phyloP scores from a whole-genome alignment of 2,797 vertebrate genomes.

The Etheostoma nigrum region DNA sequence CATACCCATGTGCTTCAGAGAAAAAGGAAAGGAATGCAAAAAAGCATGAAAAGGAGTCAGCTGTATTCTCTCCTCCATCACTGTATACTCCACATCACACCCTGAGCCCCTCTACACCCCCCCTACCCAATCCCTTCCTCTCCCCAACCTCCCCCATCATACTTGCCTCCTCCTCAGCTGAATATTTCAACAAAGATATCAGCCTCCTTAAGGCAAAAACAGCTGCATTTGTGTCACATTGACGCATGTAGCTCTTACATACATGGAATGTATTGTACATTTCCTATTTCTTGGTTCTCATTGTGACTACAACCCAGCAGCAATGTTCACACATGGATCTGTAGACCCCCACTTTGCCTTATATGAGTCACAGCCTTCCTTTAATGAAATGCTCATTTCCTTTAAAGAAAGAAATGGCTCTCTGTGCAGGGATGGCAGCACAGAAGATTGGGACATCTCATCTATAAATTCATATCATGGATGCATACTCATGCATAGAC shows the following conservation, averaged over 20 bases:
- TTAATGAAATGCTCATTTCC: conserved; percentile 54
- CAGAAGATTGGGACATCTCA: neutral
- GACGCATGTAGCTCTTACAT: conserved; percentile 55
- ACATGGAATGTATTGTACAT: conserved; percentile 40
- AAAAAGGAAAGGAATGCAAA: conserved; percentile 39
- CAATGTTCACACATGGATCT: conserved; percentile 35
- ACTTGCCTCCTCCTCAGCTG: conserved; percentile 55
- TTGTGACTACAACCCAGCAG: conserved; percentile 28
- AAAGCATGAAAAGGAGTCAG: conserved; percentile 53
- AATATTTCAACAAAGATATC: conserved; percentile 74
- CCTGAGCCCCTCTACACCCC: conserved; percentile 41
- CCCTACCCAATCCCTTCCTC: neutral
- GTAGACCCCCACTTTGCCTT: conserved; percentile 51
- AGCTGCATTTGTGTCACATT: conserved; percentile 47
- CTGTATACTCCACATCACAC: conserved; percentile 58
- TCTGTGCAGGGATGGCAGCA: neutral
- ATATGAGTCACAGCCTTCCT: conserved; percentile 62
- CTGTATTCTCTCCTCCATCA: conserved; percentile 66
- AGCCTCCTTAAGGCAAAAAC: conserved; percentile 50
- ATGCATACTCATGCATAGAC: neutral
- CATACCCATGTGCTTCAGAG: conserved; percentile 41
- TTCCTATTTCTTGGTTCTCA: conserved; percentile 41
- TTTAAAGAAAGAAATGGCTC: conserved; percentile 12
- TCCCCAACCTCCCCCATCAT: conserved; percentile 37
- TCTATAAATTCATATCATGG: no score